Evolutionary conservation across 2,797 vertebrate genomes (phyloP).

Genomic region (Capromys pilorides): DNA sequence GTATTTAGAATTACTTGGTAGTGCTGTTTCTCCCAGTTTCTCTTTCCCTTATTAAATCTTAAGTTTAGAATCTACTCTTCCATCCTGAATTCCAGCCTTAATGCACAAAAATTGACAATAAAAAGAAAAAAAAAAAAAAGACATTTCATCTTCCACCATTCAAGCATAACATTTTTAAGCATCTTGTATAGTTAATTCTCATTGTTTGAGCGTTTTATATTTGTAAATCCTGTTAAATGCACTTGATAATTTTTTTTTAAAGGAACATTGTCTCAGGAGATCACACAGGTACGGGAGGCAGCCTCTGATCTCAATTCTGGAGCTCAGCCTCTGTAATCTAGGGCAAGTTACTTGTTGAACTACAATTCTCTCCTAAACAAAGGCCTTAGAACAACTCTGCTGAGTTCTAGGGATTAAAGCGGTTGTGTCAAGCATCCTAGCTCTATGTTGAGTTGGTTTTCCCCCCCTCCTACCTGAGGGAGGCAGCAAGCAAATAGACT

Average conservation of each 20-base stretch:
- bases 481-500: not conserved
- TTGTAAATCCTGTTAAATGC: not conserved
- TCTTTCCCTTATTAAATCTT: slow-evolving; percentile 16
- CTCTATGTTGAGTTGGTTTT: not conserved
- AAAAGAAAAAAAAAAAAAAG: not conserved
- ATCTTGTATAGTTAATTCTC: not conserved
- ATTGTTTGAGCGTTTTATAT: not conserved
- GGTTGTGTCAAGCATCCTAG: not conserved
- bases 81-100: not conserved
- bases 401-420: not conserved
- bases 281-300: not conserved
- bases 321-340: not conserved
- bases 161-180: not conserved
- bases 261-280: not conserved
- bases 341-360: not conserved
- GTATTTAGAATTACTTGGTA: not conserved
- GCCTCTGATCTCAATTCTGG: not conserved
- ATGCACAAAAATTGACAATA: not conserved
- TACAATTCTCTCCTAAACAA: not conserved
- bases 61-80: not conserved
- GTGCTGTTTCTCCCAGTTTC: not conserved
- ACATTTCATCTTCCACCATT: not conserved
- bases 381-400: not conserved
- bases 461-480: not conserved
- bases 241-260: not conserved